Evolutionary conservation across 1,140 invertebrate genomes (phyloP), one percentile per base, ranked within the genome.

Genomic region (Glomeris maerens): DNA sequence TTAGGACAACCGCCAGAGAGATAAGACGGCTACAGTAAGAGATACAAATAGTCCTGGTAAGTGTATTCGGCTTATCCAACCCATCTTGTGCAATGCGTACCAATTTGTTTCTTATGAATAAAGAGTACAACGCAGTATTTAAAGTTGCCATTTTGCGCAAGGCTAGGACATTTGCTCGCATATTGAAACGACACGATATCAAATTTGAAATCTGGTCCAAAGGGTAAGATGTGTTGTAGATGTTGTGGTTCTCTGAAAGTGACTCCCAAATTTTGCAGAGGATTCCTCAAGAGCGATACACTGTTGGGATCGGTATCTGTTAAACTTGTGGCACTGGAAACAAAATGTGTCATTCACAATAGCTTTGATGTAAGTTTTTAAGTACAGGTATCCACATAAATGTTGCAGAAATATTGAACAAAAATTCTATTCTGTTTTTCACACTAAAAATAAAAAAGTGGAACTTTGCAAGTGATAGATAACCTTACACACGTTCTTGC

Each of bases 161-260:
- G 40, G 77, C 82, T 2, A 72, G 89, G 47, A 75, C 80, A 17
- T 88, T 91, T 59, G 77, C 80, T 55, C 66, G 91, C 51, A 74
- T 86, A 27, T 85, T 96, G 59, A 94, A 94, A 67, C 73, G 88
- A 52, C 86, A 93, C 54, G 74, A 74, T 21, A 68, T 94, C 14
- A 96, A 96, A 61, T 79, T 88, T 54, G 88, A 96, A 72, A 75
- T 97, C 13, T 94, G 81, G 72, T 83, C 86, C 0, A 84, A 86
- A 75, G 90, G 91, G 91, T 95, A 72, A 80, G 78, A 66, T 27
- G 26, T 26, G 13, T 51, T 52, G 13, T 45, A 17, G 25, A 25
- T 5, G 3, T 36, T 25, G 14, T 31, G 52, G 50, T 44, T 53
- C n/a, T 47, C 52, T 55, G 49, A 31, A 52, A 2, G 3, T 22